These are phyloP conservation scores for Fragum whitleyi DNA, from an alignment of 2,888 invertebrate species.

Conservation along the genomic window DNA sequence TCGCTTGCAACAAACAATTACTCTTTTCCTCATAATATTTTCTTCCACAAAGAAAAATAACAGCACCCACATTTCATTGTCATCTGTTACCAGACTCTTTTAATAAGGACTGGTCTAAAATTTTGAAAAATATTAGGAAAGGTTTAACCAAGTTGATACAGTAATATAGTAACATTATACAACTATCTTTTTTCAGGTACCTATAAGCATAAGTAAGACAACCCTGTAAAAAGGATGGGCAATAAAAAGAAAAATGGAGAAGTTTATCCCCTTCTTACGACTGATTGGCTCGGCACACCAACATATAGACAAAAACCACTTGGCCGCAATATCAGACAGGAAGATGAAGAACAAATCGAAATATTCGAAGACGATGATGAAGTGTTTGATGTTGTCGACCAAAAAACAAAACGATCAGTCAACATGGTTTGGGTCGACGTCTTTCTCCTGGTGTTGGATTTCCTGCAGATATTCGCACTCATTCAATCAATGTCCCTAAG, in stretches of 20 bases:
- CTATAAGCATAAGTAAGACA: no score
- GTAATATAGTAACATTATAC: no score
- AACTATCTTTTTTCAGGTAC: no score
- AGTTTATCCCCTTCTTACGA: constrained; percentile 65
- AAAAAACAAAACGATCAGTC: constrained; percentile 73
- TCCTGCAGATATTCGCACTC: constrained; percentile 79
- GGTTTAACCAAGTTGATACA: no score
- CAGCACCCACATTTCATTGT: no score
- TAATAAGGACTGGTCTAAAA: no score
- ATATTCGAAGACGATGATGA: constrained; percentile 73
- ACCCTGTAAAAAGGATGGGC: not conserved
- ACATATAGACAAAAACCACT: constrained; percentile 63
- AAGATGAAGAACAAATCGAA: constrained; percentile 58
- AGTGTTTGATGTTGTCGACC: constrained; percentile 71
- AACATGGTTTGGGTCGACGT: constrained; percentile 77
- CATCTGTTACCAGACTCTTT: no score
- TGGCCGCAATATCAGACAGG: constrained; percentile 46
- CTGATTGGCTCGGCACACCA: constrained; percentile 61
- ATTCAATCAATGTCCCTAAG: constrained; percentile 80
- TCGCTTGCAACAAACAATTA: not conserved
- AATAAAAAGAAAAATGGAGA: constrained; percentile 55
- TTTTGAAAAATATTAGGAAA: no score
- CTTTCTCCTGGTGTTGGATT: constrained; percentile 73
- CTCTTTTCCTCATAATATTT: not conserved
- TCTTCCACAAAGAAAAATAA: not conserved